Percentiles rank a stretch among this genome's conserved stretches.
phyloP scores from a whole-genome alignment of 1,140 invertebrate genomes.

The Gerris buenoi region DNA sequence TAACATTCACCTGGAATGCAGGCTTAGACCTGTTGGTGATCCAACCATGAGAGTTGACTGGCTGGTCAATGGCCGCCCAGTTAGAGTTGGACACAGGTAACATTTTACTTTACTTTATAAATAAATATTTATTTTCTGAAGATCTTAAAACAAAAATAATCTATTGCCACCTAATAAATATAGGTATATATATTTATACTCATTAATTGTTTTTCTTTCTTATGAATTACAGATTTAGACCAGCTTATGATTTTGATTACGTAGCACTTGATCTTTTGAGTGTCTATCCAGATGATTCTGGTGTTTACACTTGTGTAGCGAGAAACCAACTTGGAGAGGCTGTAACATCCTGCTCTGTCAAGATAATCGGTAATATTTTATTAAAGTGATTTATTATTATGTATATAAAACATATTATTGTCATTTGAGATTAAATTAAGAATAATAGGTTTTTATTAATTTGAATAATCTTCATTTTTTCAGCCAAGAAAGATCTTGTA shows the following conservation, averaged over 20 bases:
- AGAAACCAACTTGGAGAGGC: conserved; percentile 83
- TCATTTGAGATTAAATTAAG: too few species aligned
- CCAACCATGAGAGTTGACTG: conserved; percentile 91
- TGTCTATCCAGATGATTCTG: conserved; percentile 91
- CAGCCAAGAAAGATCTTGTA: conserved; percentile 68
- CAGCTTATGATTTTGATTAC: conserved; percentile 94
- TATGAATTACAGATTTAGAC: conserved; percentile 72
- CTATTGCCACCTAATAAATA: too few species aligned
- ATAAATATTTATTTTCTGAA: background rate
- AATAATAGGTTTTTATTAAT: background rate
- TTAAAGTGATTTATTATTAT: background rate
- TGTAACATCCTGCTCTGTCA: conserved; percentile 77
- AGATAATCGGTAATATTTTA: conserved; percentile 45
- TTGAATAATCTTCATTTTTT: conserved; percentile 11
- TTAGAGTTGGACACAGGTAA: conserved; percentile 40
- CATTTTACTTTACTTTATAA: conserved; percentile 11
- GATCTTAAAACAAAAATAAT: too few species aligned
- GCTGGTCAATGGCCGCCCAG: conserved; percentile 83
- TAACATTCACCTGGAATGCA: conserved; percentile 83
- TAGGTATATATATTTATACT: too few species aligned
- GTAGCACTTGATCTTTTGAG: conserved; percentile 88
- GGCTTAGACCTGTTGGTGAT: conserved; percentile 86
- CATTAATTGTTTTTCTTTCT: too few species aligned
- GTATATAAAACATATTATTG: too few species aligned
- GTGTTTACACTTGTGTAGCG: conserved; percentile 86